Percentiles rank a stretch among this genome's conserved stretches.
Evolutionary conservation across 2,888 invertebrate genomes (phyloP).

Genomic region (Lomographa bimaculata): DNA sequence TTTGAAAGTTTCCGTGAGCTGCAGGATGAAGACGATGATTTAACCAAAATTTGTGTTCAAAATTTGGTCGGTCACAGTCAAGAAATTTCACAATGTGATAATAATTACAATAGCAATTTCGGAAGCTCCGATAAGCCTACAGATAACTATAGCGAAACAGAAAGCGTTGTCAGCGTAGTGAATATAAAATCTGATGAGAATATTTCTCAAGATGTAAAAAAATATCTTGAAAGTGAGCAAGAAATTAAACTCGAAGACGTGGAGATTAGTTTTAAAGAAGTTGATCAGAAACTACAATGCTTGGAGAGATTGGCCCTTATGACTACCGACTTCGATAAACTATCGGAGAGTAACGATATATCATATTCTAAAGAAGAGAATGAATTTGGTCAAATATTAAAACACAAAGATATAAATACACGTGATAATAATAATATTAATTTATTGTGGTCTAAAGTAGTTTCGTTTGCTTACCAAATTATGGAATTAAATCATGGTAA

Average conservation of each 20-base stretch:
- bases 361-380: slow-evolving; percentile 27
- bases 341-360: slow-evolving; percentile 37
- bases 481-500: slow-evolving; percentile 66
- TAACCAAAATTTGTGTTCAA: slow-evolving; percentile 34
- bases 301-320: slow-evolving; percentile 51
- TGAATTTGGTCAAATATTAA: slow-evolving; percentile 22
- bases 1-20: slow-evolving; percentile 59
- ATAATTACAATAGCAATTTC: slow-evolving; percentile 35
- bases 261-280: slow-evolving; percentile 53
- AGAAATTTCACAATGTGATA: slow-evolving; percentile 40
- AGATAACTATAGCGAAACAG: slow-evolving; percentile 41
- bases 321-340: slow-evolving; percentile 41
- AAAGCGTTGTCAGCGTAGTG: slow-evolving; percentile 48
- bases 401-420: slow-evolving; percentile 33
- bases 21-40: slow-evolving; percentile 42
- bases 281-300: slow-evolving; percentile 54
- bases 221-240: slow-evolving; percentile 20
- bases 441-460: slow-evolving; percentile 64
- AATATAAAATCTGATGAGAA: slow-evolving; percentile 40
- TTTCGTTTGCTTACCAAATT: slow-evolving; percentile 68
- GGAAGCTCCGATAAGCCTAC: slow-evolving; percentile 41
- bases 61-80: slow-evolving; percentile 13
- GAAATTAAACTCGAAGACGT: slow-evolving; percentile 48
- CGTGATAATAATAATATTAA: slow-evolving; percentile 44
- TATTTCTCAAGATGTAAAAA: slow-evolving; percentile 41